Conservation (phyloP, 2,797 vertebrate species). For the Oryzias sinensis region DNA sequence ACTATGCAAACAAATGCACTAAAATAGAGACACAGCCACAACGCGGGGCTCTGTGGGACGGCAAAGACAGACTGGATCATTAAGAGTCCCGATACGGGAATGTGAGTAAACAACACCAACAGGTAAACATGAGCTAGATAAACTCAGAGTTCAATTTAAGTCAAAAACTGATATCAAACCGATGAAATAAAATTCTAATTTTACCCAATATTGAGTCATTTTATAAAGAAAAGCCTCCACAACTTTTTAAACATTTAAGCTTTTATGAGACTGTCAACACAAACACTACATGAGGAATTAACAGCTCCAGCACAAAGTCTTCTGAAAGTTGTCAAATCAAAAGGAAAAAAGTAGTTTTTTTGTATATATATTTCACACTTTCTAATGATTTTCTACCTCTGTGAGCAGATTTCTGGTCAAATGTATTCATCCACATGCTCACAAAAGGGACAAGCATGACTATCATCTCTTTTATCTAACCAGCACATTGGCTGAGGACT, state of each 20-base stretch:
- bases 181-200: not conserved
- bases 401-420: slow-evolving; percentile 21
- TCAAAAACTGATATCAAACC: slow-evolving; percentile 15
- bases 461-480: slow-evolving; percentile 52
- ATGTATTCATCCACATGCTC: slow-evolving; percentile 12
- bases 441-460: slow-evolving; percentile 29
- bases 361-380: slow-evolving; percentile 11
- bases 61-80: slow-evolving; percentile 64
- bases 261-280: slow-evolving; percentile 6
- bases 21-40: slow-evolving; percentile 72
- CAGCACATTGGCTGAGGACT: slow-evolving; percentile 49
- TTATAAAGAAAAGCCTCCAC: not conserved
- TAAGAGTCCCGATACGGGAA: slow-evolving; percentile 59
- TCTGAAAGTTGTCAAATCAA: too few species aligned
- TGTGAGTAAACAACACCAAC: slow-evolving; percentile 62
- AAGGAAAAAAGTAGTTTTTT: not conserved
- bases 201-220: not conserved
- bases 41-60: slow-evolving; percentile 57
- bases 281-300: not conserved
- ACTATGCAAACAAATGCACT: slow-evolving; percentile 73
- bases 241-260: not conserved
- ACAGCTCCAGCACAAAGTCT: not conserved
- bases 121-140: slow-evolving; percentile 64
- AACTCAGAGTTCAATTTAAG: slow-evolving; percentile 17
- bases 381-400: slow-evolving; percentile 15